Evolutionary conservation across 2,888 invertebrate genomes (phyloP).

Genomic region (Apodemia zela): DNA sequence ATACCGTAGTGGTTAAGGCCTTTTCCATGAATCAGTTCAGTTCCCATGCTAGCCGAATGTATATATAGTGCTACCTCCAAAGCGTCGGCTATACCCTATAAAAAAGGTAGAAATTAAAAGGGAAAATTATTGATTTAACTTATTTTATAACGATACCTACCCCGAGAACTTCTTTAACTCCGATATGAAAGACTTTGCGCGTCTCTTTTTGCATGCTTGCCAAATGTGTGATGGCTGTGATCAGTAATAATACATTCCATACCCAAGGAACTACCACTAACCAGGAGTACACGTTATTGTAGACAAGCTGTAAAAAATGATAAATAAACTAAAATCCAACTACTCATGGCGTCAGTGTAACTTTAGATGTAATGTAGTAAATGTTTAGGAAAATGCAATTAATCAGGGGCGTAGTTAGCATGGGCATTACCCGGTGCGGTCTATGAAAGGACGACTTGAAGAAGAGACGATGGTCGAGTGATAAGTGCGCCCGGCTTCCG

Average conservation of each 20-base stretch:
- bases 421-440: too few species aligned
- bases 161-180: conserved; percentile 46
- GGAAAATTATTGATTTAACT: background rate
- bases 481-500: too few species aligned
- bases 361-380: too few species aligned
- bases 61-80: conserved; percentile 60
- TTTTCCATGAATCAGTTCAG: conserved; percentile 66
- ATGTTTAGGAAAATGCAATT: too few species aligned
- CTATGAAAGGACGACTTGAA: too few species aligned
- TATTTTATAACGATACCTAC: conserved; percentile 40
- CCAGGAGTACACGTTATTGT: conserved; percentile 60
- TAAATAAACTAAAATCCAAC: background rate
- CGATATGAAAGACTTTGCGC: conserved; percentile 46
- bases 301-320: conserved; percentile 51
- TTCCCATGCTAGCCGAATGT: conserved; percentile 60
- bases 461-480: too few species aligned
- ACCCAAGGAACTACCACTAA: conserved; percentile 51
- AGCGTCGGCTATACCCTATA: conserved; percentile 53
- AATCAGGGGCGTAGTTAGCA: too few species aligned
- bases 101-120: background rate
- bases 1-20: conserved; percentile 65
- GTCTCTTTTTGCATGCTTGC: conserved; percentile 36
- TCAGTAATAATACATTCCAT: conserved; percentile 47
- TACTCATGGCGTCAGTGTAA: too few species aligned
- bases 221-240: conserved; percentile 40